These are phyloP conservation scores for Elymnias hypermnestra DNA, from an alignment of 1,140 invertebrate genomes.

Conservation along the genomic window DNA sequence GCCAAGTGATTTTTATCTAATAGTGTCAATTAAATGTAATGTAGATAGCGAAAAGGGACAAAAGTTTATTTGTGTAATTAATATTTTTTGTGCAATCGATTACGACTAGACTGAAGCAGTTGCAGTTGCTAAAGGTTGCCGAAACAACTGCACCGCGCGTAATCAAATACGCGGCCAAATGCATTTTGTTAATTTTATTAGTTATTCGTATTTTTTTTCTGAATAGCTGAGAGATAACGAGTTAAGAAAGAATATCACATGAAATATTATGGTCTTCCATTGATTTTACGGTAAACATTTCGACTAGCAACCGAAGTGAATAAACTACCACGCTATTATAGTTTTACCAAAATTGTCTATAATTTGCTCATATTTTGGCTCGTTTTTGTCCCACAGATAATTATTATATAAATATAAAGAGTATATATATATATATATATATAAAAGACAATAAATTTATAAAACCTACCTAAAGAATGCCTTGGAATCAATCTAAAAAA, in stretches of 20 bases:
- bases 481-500: constrained; percentile 61
- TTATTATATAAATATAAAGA: constrained; percentile 17
- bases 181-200: constrained; percentile 67
- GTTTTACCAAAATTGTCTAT: constrained; percentile 5
- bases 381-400: constrained; percentile 12
- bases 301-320: constrained; percentile 57
- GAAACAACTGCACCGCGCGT: constrained; percentile 37
- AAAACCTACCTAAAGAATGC: constrained; percentile 48
- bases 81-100: constrained; percentile 69
- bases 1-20: constrained; percentile 72
- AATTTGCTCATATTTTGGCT: constrained; percentile 12
- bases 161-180: constrained; percentile 36
- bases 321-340: constrained; percentile 40
- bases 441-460: constrained; percentile 59
- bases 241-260: constrained; percentile 24
- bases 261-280: constrained; percentile 63
- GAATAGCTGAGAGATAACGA: constrained; percentile 34
- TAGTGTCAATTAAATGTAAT: constrained; percentile 72
- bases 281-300: constrained; percentile 60
- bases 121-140: constrained; percentile 37
- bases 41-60: constrained; percentile 63
- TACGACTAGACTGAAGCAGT: constrained; percentile 40
- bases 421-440: constrained; percentile 16
- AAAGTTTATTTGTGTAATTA: constrained; percentile 69
- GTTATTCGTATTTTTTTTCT: constrained; percentile 42